Evolutionary conservation across 2,113 vertebrate species (phyloP).

Genomic region (Carassius auratus): DNA sequence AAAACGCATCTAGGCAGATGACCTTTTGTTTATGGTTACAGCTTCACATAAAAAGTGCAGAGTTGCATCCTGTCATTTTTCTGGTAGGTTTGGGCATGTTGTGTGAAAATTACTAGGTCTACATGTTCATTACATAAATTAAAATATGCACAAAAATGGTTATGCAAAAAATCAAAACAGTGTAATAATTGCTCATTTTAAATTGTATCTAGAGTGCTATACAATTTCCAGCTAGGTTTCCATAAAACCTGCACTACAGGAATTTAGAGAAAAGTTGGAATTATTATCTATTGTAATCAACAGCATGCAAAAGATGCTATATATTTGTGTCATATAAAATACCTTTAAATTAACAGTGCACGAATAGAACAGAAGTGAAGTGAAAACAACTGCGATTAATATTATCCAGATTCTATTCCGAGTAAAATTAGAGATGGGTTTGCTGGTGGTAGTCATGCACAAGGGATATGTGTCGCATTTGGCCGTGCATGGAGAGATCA

Average conservation of each 20-base stretch:
- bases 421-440: conserved; percentile 28
- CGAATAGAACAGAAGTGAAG: not conserved
- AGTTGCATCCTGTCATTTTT: not conserved
- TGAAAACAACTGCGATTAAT: not conserved
- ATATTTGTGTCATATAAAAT: too few species aligned
- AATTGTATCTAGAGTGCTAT: not conserved
- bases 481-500: conserved; percentile 30
- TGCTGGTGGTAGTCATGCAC: not conserved
- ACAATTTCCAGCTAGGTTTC: not conserved
- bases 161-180: not conserved
- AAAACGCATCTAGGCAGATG: not conserved
- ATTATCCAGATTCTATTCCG: not conserved
- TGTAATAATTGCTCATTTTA: not conserved
- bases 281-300: not conserved
- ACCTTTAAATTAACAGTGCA: not conserved
- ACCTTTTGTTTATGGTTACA: not conserved
- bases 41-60: not conserved
- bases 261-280: not conserved
- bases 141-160: not conserved
- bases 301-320: not conserved
- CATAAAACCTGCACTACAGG: not conserved
- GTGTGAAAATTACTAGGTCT: not conserved
- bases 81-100: not conserved
- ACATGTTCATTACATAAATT: not conserved
- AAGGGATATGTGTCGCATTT: conserved; percentile 32